These are phyloP conservation scores for Panzeria rudis DNA, from an alignment of 2,888 invertebrate genomes.

Conservation along the genomic window DNA sequence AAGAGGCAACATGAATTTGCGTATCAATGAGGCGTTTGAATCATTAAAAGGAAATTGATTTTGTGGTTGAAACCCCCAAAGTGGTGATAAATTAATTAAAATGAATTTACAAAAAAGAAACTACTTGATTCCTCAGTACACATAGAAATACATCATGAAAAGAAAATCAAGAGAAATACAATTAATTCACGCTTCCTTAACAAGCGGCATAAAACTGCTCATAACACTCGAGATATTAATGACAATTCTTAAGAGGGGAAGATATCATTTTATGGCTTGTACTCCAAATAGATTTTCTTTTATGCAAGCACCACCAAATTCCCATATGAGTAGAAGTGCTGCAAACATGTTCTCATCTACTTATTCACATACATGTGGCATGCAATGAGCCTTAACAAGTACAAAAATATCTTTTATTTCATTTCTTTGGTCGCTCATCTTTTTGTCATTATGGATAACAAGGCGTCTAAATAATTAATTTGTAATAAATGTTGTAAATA, in stretches of 20 bases:
- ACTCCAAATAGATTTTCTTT: not conserved
- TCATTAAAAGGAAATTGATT: constrained; percentile 69
- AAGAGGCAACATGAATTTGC: constrained; percentile 46
- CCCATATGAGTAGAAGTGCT: constrained; percentile 11
- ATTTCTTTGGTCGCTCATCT: constrained; percentile 31
- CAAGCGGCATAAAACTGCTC: constrained; percentile 69
- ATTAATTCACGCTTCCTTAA: constrained; percentile 82
- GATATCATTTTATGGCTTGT: constrained; percentile 28
- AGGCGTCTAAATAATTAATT: constrained; percentile 72
- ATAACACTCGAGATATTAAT: constrained; percentile 42
- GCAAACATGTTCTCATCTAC: constrained; percentile 3
- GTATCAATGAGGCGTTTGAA: constrained; percentile 67
- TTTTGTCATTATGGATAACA: constrained; percentile 61
- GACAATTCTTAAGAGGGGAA: constrained; percentile 44
- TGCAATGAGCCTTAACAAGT: constrained; percentile 68
- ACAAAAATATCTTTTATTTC: constrained; percentile 45
- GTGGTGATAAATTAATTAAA: constrained; percentile 72
- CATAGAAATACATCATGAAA: not conserved
- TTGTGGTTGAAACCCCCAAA: constrained; percentile 56
- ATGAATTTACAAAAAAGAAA: constrained; percentile 20
- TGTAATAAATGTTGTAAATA: constrained; percentile 72
- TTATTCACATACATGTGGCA: constrained; percentile 7
- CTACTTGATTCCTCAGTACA: constrained; percentile 13
- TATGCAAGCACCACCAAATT: not conserved
- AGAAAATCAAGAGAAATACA: constrained; percentile 73